phyloP scores from a whole-genome alignment of 1,140 invertebrate species.

The Drosophila sturtevanti region DNA sequence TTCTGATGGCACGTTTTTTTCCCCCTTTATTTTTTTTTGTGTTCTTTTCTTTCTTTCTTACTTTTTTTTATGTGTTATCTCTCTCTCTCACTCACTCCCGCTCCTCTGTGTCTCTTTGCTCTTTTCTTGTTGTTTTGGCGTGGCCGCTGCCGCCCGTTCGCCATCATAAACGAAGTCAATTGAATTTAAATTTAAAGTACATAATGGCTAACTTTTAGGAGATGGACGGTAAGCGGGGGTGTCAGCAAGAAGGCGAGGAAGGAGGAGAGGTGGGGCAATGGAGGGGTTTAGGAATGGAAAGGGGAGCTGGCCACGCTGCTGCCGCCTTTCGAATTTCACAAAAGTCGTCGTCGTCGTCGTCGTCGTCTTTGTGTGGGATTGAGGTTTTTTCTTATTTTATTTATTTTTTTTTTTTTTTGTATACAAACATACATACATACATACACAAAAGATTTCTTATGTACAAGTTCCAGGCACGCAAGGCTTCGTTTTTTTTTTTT shows the following conservation, averaged over 20 bases:
- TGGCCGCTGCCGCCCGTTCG: conserved; percentile 75
- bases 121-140: conserved; percentile 64
- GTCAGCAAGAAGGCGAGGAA: not conserved
- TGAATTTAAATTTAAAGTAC: conserved; percentile 82
- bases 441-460: conserved; percentile 37
- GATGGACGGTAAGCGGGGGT: conserved; percentile 11
- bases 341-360: conserved; percentile 60
- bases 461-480: conserved; percentile 51
- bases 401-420: not conserved
- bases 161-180: conserved; percentile 81
- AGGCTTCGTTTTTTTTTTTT: conserved; percentile 35
- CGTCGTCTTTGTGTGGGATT: conserved; percentile 56
- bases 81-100: conserved; percentile 28
- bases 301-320: conserved; percentile 44
- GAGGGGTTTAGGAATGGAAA: not conserved
- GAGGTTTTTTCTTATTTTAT: conserved; percentile 34
- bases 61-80: conserved; percentile 37
- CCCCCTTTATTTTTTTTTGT: conserved; percentile 27
- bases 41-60: conserved; percentile 21
- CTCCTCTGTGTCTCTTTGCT: conserved; percentile 31
- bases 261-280: too few relatives aligned
- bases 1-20: conserved; percentile 53
- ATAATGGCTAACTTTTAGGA: conserved; percentile 68
- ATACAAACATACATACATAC: conserved; percentile 26
- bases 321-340: conserved; percentile 79